Evolutionary conservation across 2,797 vertebrate genomes (phyloP).

Genomic region (Sebastes cheni): DNA sequence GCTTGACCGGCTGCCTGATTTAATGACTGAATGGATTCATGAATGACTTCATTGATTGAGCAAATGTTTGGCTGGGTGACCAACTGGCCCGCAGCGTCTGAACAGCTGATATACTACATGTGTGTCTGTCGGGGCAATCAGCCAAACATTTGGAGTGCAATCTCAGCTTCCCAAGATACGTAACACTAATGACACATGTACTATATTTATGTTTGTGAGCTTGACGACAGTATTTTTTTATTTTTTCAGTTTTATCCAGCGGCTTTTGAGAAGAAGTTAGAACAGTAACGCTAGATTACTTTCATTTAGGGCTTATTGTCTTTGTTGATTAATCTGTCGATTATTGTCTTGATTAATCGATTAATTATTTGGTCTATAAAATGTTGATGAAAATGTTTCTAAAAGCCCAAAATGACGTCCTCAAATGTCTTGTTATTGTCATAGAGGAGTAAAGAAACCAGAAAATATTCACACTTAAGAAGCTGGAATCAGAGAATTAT

Average conservation of each 20-base stretch:
- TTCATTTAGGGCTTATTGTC: not conserved
- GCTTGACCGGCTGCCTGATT: constrained; percentile 24
- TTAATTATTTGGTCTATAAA: not conserved
- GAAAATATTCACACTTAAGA: not conserved
- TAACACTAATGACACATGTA: not conserved
- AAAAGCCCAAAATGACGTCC: fast-evolving
- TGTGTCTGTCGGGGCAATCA: not conserved
- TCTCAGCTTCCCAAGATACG: not conserved
- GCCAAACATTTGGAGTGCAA: not conserved
- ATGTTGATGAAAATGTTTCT: not conserved
- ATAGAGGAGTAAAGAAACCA: not conserved
- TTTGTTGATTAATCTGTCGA: not conserved
- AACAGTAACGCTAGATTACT: not conserved
- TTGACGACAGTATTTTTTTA: not conserved
- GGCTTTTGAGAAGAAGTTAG: not conserved
- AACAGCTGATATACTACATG: constrained; percentile 47
- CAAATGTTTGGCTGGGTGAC: constrained; percentile 37
- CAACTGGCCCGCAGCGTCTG: constrained; percentile 26
- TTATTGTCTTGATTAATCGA: not conserved
- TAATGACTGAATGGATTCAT: constrained; percentile 34
- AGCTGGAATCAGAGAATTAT: not conserved
- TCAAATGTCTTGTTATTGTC: too few species aligned
- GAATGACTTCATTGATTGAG: constrained; percentile 59
- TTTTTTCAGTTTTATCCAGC: not conserved
- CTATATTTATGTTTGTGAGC: not conserved